Evolutionary conservation across 2,797 vertebrate genomes (phyloP), one percentile per base, ranked within the genome.

Genomic region (Pipistrellus kuhlii): DNA sequence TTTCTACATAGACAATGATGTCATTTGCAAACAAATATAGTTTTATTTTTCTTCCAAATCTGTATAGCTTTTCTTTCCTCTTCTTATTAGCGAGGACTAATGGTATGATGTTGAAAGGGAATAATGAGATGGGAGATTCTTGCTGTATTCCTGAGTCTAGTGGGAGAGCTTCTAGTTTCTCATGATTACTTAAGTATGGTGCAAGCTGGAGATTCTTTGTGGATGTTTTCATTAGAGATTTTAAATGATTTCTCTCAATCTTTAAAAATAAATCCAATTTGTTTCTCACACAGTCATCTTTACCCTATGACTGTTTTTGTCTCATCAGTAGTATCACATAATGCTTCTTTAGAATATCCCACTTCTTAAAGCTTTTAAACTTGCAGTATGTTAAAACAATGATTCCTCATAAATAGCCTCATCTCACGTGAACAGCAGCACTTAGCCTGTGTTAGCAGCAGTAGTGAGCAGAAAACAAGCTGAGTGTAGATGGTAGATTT

Each of bases 261-360:
- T 82, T 90, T 55, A 82, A 93, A 80, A 94, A 78, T 85, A 73
- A 81, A 85, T 55, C 5, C 9, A 71, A 1, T 81, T 81, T 69
- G 15, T 27, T 13, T 88, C 35, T 75, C 51, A 53, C 17, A 53
- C 11, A 78, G 17, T 80, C 25, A 23, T 20, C 32, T 88, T 25
- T 64, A 76, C 59, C 21, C 25, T 81, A 8, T 23, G n/a, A 78
- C 69, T 71, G 35, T 73, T 87, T 95, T 90, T 78, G 23, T 44
- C 11, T 68, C 21, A 80, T 81, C 48, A 68, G 13, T 64, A 27
- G 23, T 41, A 23, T 64, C 38, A 83, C 8, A 30, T 38, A 41
- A 81, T 69, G 38, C 51, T 55, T 77, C 20, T 51, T 41, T 44
- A 87, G 53, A 66, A 18, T 38, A 64, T 30, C 35, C 15, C 18